Evolutionary conservation across 2,888 invertebrate genomes (phyloP), one percentile per base, ranked within the genome.

Genomic region (Dexiosoma caninum): DNA sequence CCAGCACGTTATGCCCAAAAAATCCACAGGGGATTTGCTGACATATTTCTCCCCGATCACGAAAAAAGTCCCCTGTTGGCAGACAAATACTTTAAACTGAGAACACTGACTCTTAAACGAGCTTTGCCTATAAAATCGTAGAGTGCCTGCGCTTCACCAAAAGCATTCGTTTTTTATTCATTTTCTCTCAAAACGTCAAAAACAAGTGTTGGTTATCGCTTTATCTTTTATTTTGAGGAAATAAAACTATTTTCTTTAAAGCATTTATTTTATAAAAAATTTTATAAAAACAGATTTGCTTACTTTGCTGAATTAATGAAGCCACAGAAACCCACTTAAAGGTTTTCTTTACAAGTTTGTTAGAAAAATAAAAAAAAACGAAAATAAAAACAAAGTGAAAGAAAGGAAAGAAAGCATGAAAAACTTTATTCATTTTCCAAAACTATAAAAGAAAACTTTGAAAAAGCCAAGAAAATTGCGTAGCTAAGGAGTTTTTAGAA

Each of bases 311-410:
- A 53, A 64, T 64, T 81, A 83, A 83, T 79, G 71, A 81, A 83
- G 79, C 84, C 84, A 83, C 84, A 83, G 81, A 84, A 83, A 83
- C 84, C 85, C 85, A 84, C 85, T 83, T 83, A 76, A 83, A 84
- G 83, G 84, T 82, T 84, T 67, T 49, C 64, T 42, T 72, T 69
- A 14, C 42, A 9, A 67, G 4, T 62, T 72, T 59, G 32, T 57
- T 44, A 16, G n/a, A 21, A 62, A 2, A 30, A 55, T 30, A 69
- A 44, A 30, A 55, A 32, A 69, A 44, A 67, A 21, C 16, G 7
- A n/a, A 53, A 55, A n/a, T n/a, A n/a, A 35, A 49, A 35, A n/a
- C n/a, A n/a, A n/a, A n/a, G n/a, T n/a, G n/a, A n/a, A n/a, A n/a
- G n/a, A n/a, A n/a, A n/a, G n/a, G n/a, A n/a, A n/a, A n/a, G n/a